Base-by-base conservation (phyloP, 2,888 invertebrate genomes). In the Hydraecia micacea region DNA sequence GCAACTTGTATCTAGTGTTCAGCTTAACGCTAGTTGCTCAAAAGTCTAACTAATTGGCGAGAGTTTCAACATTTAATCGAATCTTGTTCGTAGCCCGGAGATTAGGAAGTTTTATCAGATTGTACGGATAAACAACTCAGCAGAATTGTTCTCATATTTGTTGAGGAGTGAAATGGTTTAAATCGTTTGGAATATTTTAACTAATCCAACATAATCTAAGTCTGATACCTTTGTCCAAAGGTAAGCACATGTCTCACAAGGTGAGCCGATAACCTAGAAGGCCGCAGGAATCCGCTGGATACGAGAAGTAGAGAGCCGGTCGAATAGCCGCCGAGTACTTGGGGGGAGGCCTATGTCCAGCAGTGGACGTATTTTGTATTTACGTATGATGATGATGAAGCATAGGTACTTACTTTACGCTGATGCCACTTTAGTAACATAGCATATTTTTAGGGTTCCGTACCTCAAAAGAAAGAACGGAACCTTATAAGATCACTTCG, bases 21-120 rank as follows among this genome's bases (percentile, higher is more conserved):
- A 32, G 63, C 25, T 68, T 62, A 28, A n/a, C 55, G n/a, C 32
- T 72, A 42, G 63, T 68, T 62, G 9, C 36, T 62, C 28, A 79
- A 68, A 84, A 82, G 67, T 72, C n/a, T 68, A 58, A 70, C 55
- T 78, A 81, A 81, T 68, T 67, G 60, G 60, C n/a, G 32, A 36
- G 73, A 76, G 70, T 85, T 83, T 71, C 63, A 76, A 68, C 81
- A 69, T 85, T 84, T 77, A 81, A 84, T 81, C 69, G 55, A 81
- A 81, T 81, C 77, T 81, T 58, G 73, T 85, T 75, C 71, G 68
- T 67, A 39, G 68, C 60, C 49, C 18, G 52, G 63, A 75, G 77
- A 85, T 85, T 85, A 85, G 52, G 11, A 81, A 84, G 81, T 81
- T 81, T 76, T 73, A 77, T 72, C 52, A 60, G 28, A 74, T 72